Conservation (phyloP, 2,113 vertebrate species). For the Piaya cayana region DNA sequence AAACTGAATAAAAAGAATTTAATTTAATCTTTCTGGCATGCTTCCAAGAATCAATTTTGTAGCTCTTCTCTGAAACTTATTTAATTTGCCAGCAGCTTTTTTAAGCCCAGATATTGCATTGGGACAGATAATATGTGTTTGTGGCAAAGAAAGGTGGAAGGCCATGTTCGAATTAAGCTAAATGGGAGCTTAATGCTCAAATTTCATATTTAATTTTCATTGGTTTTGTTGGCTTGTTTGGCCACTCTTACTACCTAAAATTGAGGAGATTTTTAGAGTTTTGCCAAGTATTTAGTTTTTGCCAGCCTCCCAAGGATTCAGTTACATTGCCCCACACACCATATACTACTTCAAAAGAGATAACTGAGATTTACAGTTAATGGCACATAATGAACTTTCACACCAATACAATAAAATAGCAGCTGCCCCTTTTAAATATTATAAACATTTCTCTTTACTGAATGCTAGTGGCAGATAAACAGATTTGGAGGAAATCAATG, state of each 20-base stretch:
- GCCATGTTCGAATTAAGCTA: neutral
- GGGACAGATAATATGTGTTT: neutral
- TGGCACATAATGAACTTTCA: neutral
- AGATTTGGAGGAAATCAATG: neutral
- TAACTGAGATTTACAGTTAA: neutral
- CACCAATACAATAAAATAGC: neutral
- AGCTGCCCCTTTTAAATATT: neutral
- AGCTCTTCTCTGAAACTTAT: neutral
- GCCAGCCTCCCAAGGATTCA: neutral
- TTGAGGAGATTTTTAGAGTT: neutral
- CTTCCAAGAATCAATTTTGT: neutral
- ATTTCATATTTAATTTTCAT: neutral
- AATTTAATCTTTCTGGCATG: neutral
- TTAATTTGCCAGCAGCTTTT: neutral
- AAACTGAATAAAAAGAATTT: neutral
- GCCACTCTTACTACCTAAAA: neutral
- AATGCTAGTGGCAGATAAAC: neutral
- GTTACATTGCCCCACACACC: neutral
- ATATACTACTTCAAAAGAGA: neutral
- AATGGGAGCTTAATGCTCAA: neutral
- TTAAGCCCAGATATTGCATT: neutral
- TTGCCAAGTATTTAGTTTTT: neutral
- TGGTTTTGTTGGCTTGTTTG: neutral
- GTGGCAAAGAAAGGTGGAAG: neutral
- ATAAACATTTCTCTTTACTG: neutral